These are phyloP conservation scores for Cherax quadricarinatus DNA, from an alignment of 1,140 invertebrate species.

Conservation along the genomic window DNA sequence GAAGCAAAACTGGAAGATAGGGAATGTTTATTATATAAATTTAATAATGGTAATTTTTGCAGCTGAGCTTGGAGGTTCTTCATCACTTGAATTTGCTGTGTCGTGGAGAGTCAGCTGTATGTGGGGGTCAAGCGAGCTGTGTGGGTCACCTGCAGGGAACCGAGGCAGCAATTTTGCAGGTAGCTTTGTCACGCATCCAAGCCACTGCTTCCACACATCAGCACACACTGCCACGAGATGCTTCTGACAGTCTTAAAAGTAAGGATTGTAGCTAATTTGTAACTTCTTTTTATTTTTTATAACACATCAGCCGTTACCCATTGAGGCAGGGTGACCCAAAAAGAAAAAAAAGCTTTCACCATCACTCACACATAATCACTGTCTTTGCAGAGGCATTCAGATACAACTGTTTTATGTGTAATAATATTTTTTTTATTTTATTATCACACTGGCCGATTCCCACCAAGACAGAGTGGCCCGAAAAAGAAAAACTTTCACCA, in stretches of 20 bases:
- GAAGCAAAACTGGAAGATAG: too few relatives aligned
- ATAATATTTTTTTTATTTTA: too few relatives aligned
- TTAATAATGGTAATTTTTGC: background rate
- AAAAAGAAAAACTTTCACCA: too few relatives aligned
- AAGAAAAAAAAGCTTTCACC: too few relatives aligned
- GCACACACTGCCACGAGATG: slow-evolving; percentile 27
- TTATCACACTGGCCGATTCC: too few relatives aligned
- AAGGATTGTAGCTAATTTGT: background rate
- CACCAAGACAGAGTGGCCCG: too few relatives aligned
- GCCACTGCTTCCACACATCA: slow-evolving; percentile 56
- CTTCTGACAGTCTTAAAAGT: slow-evolving; percentile 24
- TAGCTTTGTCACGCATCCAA: slow-evolving; percentile 51
- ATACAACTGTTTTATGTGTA: too few relatives aligned
- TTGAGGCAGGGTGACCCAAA: too few relatives aligned
- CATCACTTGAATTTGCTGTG: slow-evolving; percentile 52
- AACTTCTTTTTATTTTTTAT: background rate
- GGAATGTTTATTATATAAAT: too few relatives aligned
- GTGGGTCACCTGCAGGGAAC: slow-evolving; percentile 49
- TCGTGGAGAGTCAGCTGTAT: slow-evolving; percentile 46
- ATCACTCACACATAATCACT: too few relatives aligned
- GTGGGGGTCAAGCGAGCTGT: slow-evolving; percentile 55
- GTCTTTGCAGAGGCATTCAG: too few relatives aligned
- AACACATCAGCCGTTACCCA: too few relatives aligned
- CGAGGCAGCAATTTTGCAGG: slow-evolving; percentile 53
- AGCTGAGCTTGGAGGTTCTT: slow-evolving; percentile 56